Evolutionary conservation across 2,797 vertebrate genomes (phyloP).

Genomic region (Oreortyx pictus): DNA sequence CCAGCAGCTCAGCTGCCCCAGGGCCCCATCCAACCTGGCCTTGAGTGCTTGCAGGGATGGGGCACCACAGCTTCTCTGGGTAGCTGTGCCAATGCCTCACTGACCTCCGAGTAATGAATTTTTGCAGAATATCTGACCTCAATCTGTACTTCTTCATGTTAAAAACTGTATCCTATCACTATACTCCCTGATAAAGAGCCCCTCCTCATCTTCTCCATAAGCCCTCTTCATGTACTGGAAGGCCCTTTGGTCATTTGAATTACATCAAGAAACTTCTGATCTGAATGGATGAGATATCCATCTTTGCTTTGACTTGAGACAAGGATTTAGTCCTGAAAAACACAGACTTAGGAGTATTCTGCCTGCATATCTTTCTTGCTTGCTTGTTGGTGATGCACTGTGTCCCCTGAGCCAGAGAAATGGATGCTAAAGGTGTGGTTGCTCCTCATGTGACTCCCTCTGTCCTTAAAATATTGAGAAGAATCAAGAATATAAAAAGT

Average conservation of each 20-base stretch:
- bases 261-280: background rate
- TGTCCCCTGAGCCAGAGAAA: background rate
- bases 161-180: background rate
- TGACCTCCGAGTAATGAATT: background rate
- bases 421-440: background rate
- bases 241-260: background rate
- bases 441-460: background rate
- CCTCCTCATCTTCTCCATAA: background rate
- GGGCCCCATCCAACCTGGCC: background rate
- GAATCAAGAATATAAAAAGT: background rate
- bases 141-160: background rate
- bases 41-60: background rate
- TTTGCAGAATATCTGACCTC: background rate
- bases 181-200: background rate
- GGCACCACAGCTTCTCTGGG: background rate
- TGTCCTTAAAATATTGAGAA: slow-evolving; percentile 1
- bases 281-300: background rate
- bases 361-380: background rate
- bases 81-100: background rate
- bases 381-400: background rate
- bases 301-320: background rate
- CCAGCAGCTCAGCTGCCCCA: background rate
- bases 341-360: background rate
- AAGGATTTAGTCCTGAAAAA: background rate
- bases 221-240: background rate